Evolutionary conservation across 2,113 vertebrate species (phyloP), one percentile per base, ranked within the genome.

Genomic region (Prunella fulvescens): DNA sequence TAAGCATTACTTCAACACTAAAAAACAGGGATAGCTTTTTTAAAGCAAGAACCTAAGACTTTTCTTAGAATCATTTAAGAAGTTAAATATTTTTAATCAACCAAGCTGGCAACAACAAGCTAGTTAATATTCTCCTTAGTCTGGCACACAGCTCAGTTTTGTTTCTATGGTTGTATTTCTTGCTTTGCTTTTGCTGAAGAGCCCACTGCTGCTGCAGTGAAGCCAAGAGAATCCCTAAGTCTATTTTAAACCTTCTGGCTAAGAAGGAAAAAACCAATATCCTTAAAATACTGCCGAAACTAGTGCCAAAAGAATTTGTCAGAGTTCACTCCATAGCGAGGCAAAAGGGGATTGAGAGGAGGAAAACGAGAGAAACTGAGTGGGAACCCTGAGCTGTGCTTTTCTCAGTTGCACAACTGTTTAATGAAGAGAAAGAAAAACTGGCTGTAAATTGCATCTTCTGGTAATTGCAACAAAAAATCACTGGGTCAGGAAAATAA

Each of bases 191-290:
- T 28, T 58, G 45, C 47, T 62, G 60, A 83, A 78, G 31, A 74
- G 8, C 64, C 37, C 79, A 45, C 28, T 54, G 64, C 44, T 93
- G 44, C 71, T 7, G 7, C 67, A 88, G n/a, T 1, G 6, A 91
- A 78, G 33, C 60, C 37, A 65, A 67, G 24, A 81, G 62, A 70
- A 79, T 33, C 35, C 7, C 39, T 71, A 11, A 7, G 44, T 24
- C 53, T 91, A 47, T 83, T 96, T 93, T 83, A 96, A 74, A 86
- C 11, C 29, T 72, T 69, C 62, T 82, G 79, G 54, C 40, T 80
- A 89, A 77, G 57, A 82, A 92, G 19, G 20, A 58, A 93, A 77
- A 70, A 13, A 3, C 0, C 47, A 70, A 6, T 39, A 58, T 60
- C 57, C 45, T 56, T 70, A 74, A 93, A 90, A 78, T 62, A 64